Conservation (phyloP, 2,888 invertebrate species). For the Crossocerus cetratus region DNA sequence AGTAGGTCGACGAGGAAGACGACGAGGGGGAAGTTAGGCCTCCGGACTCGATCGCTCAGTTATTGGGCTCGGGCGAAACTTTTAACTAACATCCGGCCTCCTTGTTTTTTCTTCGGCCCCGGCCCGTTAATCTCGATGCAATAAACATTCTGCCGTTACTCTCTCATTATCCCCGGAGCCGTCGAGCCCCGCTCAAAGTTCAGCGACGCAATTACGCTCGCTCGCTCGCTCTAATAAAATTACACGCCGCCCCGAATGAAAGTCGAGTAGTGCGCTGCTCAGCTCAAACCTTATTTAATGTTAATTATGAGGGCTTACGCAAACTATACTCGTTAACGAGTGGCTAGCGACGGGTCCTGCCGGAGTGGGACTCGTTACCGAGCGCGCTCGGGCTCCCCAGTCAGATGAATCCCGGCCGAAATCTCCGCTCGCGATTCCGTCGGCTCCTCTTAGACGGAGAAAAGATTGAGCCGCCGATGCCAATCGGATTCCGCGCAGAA, state of each 20-base stretch:
- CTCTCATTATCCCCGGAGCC: slow-evolving; percentile 15
- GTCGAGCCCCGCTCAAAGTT: neutral
- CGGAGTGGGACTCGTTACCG: slow-evolving; percentile 20
- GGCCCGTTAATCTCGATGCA: slow-evolving; percentile 41
- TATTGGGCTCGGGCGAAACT: slow-evolving; percentile 22
- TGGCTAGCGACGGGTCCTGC: neutral
- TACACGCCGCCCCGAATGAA: neutral
- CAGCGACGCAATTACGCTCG: neutral
- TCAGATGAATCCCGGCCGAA: slow-evolving; percentile 24
- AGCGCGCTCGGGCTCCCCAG: slow-evolving; percentile 18
- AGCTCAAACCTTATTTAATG: neutral
- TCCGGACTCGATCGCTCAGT: no score
- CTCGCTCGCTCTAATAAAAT: neutral
- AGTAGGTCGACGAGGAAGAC: slow-evolving; percentile 11
- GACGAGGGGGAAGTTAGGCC: slow-evolving; percentile 16
- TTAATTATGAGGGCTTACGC: neutral
- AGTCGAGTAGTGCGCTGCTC: neutral
- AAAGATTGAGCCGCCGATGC: slow-evolving; percentile 5
- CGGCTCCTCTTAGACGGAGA: no score
- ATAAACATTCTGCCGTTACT: slow-evolving; percentile 41
- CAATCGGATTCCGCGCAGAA: slow-evolving; percentile 48
- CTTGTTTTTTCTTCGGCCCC: slow-evolving; percentile 21
- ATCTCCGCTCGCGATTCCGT: no score
- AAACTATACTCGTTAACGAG: neutral
- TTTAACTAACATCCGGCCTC: slow-evolving; percentile 33